These are phyloP conservation scores for Orthosia gracilis DNA, from an alignment of 2,888 invertebrate species.

Conservation along the genomic window DNA sequence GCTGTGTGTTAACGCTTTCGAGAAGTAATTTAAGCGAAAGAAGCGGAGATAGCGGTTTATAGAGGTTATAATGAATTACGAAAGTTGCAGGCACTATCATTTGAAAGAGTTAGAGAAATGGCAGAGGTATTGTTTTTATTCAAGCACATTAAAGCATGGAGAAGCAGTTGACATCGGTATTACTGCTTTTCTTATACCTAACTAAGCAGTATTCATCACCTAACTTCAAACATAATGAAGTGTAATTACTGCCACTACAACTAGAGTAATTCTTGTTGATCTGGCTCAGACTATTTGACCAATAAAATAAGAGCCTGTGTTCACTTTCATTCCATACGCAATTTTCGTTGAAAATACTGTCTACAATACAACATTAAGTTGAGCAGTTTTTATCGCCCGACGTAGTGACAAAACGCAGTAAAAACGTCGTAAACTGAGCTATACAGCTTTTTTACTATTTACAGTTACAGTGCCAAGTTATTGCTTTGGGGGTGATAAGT, in stretches of 20 bases:
- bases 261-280: neutral
- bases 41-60: neutral
- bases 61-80: too few species aligned
- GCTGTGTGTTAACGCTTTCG: neutral
- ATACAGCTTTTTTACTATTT: slow-evolving; percentile 73
- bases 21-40: too few species aligned
- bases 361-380: slow-evolving; percentile 64
- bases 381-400: slow-evolving; percentile 72
- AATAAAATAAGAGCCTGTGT: neutral
- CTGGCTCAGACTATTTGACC: neutral
- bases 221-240: neutral
- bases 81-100: too few species aligned
- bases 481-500: slow-evolving; percentile 63
- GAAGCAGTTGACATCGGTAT: neutral
- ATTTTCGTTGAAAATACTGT: slow-evolving; percentile 51
- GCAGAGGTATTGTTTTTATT: too few species aligned
- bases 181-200: neutral
- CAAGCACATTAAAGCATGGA: too few species aligned
- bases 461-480: slow-evolving; percentile 74
- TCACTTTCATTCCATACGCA: slow-evolving; percentile 9
- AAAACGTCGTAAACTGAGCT: slow-evolving; percentile 77
- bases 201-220: neutral
- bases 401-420: slow-evolving; percentile 71
- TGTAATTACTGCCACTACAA: neutral
- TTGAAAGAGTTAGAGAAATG: too few species aligned